Evolutionary conservation across 2,113 vertebrate species (phyloP).

Genomic region (Gallinago paraguaiae): DNA sequence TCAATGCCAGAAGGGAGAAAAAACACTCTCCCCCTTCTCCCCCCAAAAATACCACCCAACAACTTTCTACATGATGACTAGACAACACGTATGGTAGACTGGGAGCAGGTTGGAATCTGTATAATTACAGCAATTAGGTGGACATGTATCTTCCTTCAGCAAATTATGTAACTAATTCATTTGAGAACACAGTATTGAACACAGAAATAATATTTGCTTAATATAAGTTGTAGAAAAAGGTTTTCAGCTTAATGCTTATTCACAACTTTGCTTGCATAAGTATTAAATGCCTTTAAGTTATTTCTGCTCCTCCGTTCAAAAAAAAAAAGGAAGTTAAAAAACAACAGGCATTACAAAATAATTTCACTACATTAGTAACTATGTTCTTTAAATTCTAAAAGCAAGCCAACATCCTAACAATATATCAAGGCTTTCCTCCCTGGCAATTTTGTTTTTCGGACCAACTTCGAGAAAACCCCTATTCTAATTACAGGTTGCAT

Average conservation of each 20-base stretch:
- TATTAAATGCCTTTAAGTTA: background rate
- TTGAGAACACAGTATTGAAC: background rate
- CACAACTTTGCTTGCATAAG: background rate
- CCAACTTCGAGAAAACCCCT: background rate
- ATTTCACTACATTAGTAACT: background rate
- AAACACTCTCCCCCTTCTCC: background rate
- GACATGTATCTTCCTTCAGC: too few species aligned
- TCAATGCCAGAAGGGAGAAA: background rate
- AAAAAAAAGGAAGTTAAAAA: background rate
- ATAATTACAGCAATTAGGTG: background rate
- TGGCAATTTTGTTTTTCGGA: background rate
- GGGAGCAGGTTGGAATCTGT: background rate
- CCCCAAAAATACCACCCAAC: background rate
- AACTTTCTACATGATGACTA: background rate
- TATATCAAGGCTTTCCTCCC: background rate
- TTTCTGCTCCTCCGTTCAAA: background rate
- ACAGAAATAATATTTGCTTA: background rate
- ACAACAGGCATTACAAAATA: background rate
- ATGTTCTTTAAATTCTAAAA: background rate
- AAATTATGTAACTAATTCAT: background rate
- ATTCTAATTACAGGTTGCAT: background rate
- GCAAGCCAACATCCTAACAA: background rate
- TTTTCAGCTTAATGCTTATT: background rate
- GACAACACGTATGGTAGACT: background rate
- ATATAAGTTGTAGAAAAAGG: background rate